Percentiles rank a stretch among this genome's conserved stretches.
phyloP scores from a whole-genome alignment of 2,113 vertebrate genomes.

The Andinoacara biseriatus region DNA sequence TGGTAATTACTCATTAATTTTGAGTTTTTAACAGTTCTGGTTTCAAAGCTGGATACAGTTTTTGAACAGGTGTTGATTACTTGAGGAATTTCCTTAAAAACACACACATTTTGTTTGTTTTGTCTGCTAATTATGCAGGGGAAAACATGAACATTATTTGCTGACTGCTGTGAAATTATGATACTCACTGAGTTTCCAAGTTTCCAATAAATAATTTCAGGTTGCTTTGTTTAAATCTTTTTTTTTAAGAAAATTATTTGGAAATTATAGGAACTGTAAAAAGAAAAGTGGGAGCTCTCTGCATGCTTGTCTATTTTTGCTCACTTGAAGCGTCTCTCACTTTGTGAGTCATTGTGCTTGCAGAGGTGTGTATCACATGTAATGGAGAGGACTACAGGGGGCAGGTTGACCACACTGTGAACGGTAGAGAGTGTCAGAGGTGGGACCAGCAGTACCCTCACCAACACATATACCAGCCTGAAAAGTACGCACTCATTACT shows the following conservation, averaged over 20 bases:
- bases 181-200: background rate
- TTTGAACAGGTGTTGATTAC: background rate
- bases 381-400: constrained; percentile 96
- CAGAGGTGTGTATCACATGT: constrained; percentile 90
- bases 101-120: background rate
- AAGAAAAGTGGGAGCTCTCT: background rate
- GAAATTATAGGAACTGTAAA: background rate
- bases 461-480: constrained; percentile 89
- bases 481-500: constrained; percentile 82
- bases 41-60: background rate
- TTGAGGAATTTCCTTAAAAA: too few relatives aligned
- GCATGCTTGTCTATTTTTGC: background rate
- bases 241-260: background rate
- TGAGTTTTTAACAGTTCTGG: too few relatives aligned
- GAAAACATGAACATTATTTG: background rate
- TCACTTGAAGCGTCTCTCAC: background rate
- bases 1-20: background rate
- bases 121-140: too few relatives aligned
- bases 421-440: constrained; percentile 90
- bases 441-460: constrained; percentile 96
- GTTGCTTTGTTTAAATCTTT: background rate
- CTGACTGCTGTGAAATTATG: background rate
- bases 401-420: constrained; percentile 87
- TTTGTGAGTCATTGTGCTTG: constrained; percentile 14
- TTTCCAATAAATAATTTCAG: background rate